Base-by-base conservation (phyloP, 1,140 invertebrate species). In the Bombus fervidus region DNA sequence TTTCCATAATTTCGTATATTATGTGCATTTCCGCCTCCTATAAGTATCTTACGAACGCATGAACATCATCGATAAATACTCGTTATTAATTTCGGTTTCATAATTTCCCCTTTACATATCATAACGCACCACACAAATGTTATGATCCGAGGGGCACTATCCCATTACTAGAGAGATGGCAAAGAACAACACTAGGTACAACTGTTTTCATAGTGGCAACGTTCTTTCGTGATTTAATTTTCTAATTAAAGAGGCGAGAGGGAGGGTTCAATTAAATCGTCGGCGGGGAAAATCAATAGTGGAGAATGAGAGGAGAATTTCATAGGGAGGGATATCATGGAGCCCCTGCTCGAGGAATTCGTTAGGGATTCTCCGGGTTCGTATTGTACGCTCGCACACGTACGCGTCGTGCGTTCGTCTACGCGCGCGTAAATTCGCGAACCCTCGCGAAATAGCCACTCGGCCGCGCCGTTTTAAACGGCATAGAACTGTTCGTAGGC, bases 391-490 rank as follows among this genome's bases (percentile, higher is more conserved):
- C 41, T 43, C 57, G 72, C 57, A 53, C 37, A 85, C 53, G 41
- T 18, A 41, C 41, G 41, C 13, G 13, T 22, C 43, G 43, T 22
- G 82, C 68, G 47, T 53, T 0, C 47, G 47, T 53, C 47, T 53
- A 53, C 15, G 47, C 5, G 47, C 47, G 64, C 68, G 47, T 64
- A 62, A 86, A 89, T 83, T 86, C 80, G 64, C 53, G 66, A 71
- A 81, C 80, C 83, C 74, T 83, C 71, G 69, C 72, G 88, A 89
- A 90, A 90, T 87, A 76, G 89, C 89, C 87, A 89, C 84, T 89
- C 87, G 83, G 87, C 80, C 68, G 72, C 64, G 53, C 75, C 41
- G 81, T 66, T 89, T 87, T 89, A 90, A 90, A 87, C 82, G 77
- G 59, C 81, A 53, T 25, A 77, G 83, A 76, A 25, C 15, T 18